Evolutionary conservation across 2,113 vertebrate species (phyloP), one percentile per base, ranked within the genome.

Genomic region (Brachyistius frenatus): DNA sequence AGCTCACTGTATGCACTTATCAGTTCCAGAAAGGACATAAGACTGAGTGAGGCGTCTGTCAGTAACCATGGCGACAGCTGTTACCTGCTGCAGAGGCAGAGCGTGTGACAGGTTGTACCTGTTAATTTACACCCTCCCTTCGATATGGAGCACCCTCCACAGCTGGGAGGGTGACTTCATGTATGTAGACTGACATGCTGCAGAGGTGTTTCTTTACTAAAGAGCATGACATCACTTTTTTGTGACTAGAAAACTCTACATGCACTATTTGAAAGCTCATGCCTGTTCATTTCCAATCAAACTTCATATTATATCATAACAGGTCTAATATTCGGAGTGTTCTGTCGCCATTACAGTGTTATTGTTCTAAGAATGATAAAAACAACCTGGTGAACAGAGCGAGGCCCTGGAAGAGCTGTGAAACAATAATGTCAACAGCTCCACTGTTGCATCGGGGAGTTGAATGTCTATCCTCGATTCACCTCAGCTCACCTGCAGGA

Each of bases 401-500:
- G 9, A 10, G 33, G 57, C 69, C 69, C 36, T 7, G 36, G 62
- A 56, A 73, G 88, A 76, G 66, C 58, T 83, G 78, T 81, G 74
- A 46, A 82, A 88, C 83, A 76, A 35, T 30, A 60, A 73, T 50
- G 55, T 77, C 16, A 47, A 74, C 74, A 79, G 73, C 63, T 70
- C 30, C 15, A 4, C 11, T 54, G 70, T 46, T 35, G n/a, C 79
- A 63, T 77, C 66, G 23, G 33, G 35, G 57, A 76, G 23, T 53
- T 58, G 10, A 47, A 7, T 66, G 55, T 80, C 72, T 57, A 56
- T 78, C 73, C 68, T 71, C 57, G 36, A 0, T 66, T 84, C 71
- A 81, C 83, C 87, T 89, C 76, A 73, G 66, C 64, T 80, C 44
- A 87, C 88, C 71, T 71, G 61, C 78, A 76, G 62, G 56, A 92